These are phyloP conservation scores for Grammatotria lemairii DNA, from an alignment of 2,113 vertebrate species.

Conservation along the genomic window DNA sequence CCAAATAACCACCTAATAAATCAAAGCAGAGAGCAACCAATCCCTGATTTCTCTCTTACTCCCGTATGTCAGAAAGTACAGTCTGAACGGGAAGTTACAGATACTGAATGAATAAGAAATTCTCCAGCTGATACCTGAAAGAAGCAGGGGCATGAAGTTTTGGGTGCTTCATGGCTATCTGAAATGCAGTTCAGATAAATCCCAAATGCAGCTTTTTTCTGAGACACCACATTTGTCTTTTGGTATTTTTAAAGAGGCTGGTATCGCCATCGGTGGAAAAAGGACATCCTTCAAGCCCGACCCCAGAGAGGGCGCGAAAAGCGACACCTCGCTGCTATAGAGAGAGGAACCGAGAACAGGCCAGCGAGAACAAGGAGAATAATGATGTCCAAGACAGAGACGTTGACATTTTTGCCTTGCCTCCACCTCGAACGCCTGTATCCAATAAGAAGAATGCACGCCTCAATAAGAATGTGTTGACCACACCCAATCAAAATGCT, in stretches of 20 bases:
- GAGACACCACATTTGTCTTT: background rate
- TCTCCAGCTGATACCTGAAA: background rate
- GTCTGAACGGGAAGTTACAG: background rate
- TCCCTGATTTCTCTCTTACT: background rate
- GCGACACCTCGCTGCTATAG: background rate
- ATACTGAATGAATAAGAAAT: background rate
- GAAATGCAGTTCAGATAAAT: background rate
- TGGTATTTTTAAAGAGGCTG: slow-evolving; percentile 23
- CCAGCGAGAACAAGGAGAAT: slow-evolving; percentile 81
- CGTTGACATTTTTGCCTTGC: slow-evolving; percentile 67
- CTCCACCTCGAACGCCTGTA: slow-evolving; percentile 71
- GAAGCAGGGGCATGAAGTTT: background rate
- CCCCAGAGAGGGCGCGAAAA: slow-evolving; percentile 14
- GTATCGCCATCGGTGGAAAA: slow-evolving; percentile 33
- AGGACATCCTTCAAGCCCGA: background rate
- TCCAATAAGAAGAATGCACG: slow-evolving; percentile 56
- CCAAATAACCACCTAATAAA: background rate
- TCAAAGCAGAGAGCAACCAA: background rate
- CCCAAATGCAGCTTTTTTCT: background rate
- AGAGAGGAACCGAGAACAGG: slow-evolving; percentile 32
- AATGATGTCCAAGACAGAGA: slow-evolving; percentile 41
- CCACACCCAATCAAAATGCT: slow-evolving; percentile 52
- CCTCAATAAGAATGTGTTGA: slow-evolving; percentile 59
- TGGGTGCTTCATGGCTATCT: background rate
- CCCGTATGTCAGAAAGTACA: background rate